Evolutionary conservation across 2,888 invertebrate genomes (phyloP).

Genomic region (Parnassius smintheus): DNA sequence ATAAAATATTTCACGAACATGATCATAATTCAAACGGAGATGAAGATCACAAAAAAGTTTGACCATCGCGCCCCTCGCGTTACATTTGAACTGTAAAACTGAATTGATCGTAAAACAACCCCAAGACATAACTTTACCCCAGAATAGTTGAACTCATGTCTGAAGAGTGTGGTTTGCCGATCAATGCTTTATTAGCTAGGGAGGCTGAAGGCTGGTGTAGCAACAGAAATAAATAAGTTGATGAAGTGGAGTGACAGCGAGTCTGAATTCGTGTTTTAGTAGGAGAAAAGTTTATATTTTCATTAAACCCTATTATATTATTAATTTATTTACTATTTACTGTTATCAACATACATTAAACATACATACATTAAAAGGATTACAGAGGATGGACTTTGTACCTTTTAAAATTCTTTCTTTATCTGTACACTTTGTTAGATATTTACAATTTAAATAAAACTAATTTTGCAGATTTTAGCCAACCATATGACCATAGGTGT

Average conservation of each 20-base stretch:
- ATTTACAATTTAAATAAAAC: too few relatives aligned
- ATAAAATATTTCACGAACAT: background rate
- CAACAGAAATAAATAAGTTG: slow-evolving; percentile 13
- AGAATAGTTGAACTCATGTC: slow-evolving; percentile 38
- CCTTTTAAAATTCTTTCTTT: too few relatives aligned
- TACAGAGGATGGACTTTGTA: too few relatives aligned
- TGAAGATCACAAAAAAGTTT: slow-evolving; percentile 21
- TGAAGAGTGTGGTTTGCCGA: slow-evolving; percentile 42
- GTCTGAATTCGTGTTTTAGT: background rate
- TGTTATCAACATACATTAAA: too few relatives aligned
- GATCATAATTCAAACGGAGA: slow-evolving; percentile 17
- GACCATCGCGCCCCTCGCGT: slow-evolving; percentile 35
- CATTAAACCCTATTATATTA: too few relatives aligned
- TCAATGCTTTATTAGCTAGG: slow-evolving; percentile 57
- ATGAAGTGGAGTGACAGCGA: background rate
- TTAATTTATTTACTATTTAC: too few relatives aligned
- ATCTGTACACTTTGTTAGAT: too few relatives aligned
- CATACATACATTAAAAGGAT: too few relatives aligned
- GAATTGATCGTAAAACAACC: slow-evolving; percentile 73
- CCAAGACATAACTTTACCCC: slow-evolving; percentile 60
- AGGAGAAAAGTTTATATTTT: too few relatives aligned
- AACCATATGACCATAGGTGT: too few relatives aligned
- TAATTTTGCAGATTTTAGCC: too few relatives aligned
- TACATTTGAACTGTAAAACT: slow-evolving; percentile 52
- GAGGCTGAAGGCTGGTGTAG: slow-evolving; percentile 30